phyloP scores from a whole-genome alignment of 2,797 vertebrate species.

The Micropoecilia bifurca region DNA sequence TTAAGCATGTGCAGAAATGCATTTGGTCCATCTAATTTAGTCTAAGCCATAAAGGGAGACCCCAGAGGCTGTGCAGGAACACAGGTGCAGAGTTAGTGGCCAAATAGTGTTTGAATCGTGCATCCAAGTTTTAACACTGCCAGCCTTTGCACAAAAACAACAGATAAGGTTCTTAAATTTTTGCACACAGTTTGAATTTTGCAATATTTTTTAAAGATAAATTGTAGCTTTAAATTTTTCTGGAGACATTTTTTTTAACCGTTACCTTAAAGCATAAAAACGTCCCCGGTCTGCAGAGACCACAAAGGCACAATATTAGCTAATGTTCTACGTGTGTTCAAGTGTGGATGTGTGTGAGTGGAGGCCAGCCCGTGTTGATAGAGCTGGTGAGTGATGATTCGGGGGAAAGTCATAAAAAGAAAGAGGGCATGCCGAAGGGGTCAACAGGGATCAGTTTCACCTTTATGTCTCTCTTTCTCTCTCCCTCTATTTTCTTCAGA shows the following conservation, averaged over 20 bases:
- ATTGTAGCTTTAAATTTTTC: constrained; percentile 3
- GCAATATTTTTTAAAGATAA: constrained; percentile 18
- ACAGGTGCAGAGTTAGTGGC: constrained; percentile 77
- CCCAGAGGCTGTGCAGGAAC: constrained; percentile 77
- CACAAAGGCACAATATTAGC: constrained; percentile 14
- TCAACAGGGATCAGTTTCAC: constrained; percentile 80
- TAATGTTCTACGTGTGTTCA: constrained; percentile 26
- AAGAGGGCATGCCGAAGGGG: constrained; percentile 76
- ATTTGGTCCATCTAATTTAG: constrained; percentile 84
- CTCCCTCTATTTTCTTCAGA: constrained; percentile 32
- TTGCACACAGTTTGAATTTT: constrained; percentile 14
- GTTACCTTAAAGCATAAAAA: constrained; percentile 18
- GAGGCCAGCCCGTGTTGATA: constrained; percentile 66
- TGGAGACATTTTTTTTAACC: neutral
- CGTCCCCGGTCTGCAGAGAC: constrained; percentile 10
- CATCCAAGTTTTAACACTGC: constrained; percentile 61
- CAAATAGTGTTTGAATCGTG: constrained; percentile 51
- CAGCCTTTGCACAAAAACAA: constrained; percentile 27
- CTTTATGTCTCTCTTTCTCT: constrained; percentile 60
- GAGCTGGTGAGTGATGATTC: constrained; percentile 78
- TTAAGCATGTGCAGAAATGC: constrained; percentile 83
- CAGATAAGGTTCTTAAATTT: constrained; percentile 4
- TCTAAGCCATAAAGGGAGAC: constrained; percentile 84
- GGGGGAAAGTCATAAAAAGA: constrained; percentile 81
- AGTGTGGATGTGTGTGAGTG: constrained; percentile 46